Percentiles rank a stretch among this genome's conserved stretches.
Conservation (phyloP, 2,113 vertebrate genomes). For the Daboia siamensis region DNA sequence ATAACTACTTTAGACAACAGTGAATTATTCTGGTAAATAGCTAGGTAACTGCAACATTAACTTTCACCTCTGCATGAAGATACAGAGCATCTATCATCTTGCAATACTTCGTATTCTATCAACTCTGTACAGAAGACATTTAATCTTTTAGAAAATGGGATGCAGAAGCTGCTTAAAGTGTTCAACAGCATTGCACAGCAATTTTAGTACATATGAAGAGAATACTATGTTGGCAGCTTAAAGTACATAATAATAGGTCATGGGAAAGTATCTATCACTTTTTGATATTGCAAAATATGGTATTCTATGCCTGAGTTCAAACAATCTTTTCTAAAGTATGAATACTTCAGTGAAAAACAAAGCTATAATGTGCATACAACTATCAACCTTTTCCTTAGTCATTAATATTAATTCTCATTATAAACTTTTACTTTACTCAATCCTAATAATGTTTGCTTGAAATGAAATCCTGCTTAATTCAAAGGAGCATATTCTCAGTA, state of each 20-base stretch:
- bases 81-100: constrained; percentile 12
- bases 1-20: background rate
- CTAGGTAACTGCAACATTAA: constrained; percentile 8
- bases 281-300: background rate
- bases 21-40: background rate
- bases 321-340: background rate
- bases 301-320: background rate
- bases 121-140: background rate
- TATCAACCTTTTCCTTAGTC: background rate
- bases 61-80: background rate
- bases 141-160: constrained; percentile 22
- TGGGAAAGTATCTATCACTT: background rate
- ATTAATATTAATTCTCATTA: background rate
- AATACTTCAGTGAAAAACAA: background rate
- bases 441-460: background rate
- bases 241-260: background rate
- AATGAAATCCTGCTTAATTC: background rate
- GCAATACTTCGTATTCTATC: constrained; percentile 17
- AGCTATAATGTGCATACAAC: background rate
- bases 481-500: background rate
- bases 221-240: constrained; percentile 1
- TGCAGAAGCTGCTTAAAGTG: background rate
- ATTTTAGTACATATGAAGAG: background rate
- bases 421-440: background rate
- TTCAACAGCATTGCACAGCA: background rate